Percentiles rank a stretch among this genome's conserved stretches.
Evolutionary conservation across 2,113 vertebrate genomes (phyloP).

Genomic region (Chionis minor): DNA sequence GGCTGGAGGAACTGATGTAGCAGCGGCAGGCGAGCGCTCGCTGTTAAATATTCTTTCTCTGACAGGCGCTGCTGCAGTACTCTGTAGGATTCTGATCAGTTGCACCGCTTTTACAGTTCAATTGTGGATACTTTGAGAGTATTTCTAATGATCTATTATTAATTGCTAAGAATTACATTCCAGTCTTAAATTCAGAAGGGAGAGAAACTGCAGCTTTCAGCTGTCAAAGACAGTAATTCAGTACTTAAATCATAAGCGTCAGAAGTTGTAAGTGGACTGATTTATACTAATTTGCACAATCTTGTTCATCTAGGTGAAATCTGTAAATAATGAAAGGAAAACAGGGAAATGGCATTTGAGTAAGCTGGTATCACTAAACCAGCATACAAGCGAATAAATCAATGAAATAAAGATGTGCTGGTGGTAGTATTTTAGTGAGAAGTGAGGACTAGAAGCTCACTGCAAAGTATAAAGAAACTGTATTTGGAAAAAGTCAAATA

Average conservation of each 20-base stretch:
- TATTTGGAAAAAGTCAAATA: background rate
- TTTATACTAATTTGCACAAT: constrained; percentile 35
- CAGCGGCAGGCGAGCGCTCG: background rate
- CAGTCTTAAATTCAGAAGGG: constrained; percentile 24
- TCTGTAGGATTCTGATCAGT: background rate
- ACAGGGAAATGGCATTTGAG: background rate
- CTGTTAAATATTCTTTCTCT: background rate
- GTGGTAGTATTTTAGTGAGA: background rate
- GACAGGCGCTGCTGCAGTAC: background rate
- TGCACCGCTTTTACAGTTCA: background rate
- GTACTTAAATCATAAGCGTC: background rate
- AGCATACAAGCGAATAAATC: background rate
- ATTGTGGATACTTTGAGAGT: constrained; percentile 11
- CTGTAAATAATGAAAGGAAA: constrained; percentile 16
- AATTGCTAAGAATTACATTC: constrained; percentile 40
- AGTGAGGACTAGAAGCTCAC: background rate
- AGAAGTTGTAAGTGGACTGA: constrained; percentile 17
- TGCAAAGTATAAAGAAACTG: background rate
- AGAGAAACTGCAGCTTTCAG: constrained; percentile 17
- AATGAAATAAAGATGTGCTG: background rate
- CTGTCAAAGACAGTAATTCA: constrained; percentile 30
- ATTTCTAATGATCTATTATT: constrained; percentile 59
- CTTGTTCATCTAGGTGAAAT: constrained; percentile 5
- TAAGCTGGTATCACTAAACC: background rate
- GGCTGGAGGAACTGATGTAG: background rate